A percentile compares a stretch with the other conserved stretches of the same genome.
Conservation (phyloP, 2,888 invertebrate genomes). For the Chrysolina oricalcia region DNA sequence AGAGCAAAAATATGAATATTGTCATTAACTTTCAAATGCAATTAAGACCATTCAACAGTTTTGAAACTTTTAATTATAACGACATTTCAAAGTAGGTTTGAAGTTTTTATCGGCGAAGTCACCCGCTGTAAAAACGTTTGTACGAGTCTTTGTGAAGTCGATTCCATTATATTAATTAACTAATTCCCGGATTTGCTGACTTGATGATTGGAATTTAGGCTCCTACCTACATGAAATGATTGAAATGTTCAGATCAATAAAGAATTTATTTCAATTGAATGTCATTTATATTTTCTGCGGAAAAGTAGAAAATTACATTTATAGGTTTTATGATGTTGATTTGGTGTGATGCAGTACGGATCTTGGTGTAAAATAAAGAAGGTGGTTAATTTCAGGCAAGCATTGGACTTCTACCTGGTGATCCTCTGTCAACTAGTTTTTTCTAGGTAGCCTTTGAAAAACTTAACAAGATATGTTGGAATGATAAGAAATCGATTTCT, state of each 20-base stretch:
- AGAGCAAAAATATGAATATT: not conserved
- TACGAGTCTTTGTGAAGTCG: conserved; percentile 24
- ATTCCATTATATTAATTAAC: conserved; percentile 38
- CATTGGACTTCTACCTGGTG: too few relatives aligned
- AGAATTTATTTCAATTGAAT: too few relatives aligned
- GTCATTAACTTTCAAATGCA: conserved; percentile 32
- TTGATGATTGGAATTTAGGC: conserved; percentile 9
- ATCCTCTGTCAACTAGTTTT: too few relatives aligned
- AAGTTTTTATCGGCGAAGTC: conserved; percentile 26
- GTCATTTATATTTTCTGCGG: too few relatives aligned
- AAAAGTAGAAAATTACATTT: too few relatives aligned
- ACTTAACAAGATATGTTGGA: too few relatives aligned
- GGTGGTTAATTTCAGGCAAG: too few relatives aligned
- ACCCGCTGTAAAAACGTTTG: not conserved
- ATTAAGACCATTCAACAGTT: conserved; percentile 46
- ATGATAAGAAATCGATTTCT: too few relatives aligned
- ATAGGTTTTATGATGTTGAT: not conserved
- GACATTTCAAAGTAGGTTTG: conserved; percentile 30
- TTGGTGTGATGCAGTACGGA: too few relatives aligned
- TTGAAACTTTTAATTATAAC: conserved; percentile 46
- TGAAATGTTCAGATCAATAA: not conserved
- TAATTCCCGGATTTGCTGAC: not conserved
- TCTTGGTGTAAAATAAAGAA: too few relatives aligned
- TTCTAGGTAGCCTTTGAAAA: too few relatives aligned
- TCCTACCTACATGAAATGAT: not conserved